These are phyloP conservation scores for Corythaeola cristata DNA, from an alignment of 2,113 vertebrate genomes.

Conservation along the genomic window DNA sequence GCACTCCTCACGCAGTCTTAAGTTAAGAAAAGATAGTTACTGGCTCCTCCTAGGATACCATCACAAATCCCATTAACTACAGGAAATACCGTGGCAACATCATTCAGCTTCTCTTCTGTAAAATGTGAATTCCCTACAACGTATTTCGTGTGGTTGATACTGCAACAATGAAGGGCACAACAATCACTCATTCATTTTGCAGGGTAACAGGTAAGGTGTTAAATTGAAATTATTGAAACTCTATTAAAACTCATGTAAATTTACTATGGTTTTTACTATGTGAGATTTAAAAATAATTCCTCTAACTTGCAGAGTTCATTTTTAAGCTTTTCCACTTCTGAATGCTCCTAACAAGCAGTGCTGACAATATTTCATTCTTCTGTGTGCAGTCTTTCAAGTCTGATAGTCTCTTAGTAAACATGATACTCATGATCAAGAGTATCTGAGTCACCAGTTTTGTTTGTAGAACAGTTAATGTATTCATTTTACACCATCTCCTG, in stretches of 20 bases:
- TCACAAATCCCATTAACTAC: slow-evolving; percentile 46
- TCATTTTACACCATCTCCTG: neutral
- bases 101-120: neutral
- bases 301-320: neutral
- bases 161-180: slow-evolving; percentile 55
- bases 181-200: slow-evolving; percentile 55
- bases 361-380: neutral
- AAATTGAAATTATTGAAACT: neutral
- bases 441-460: slow-evolving; percentile 3
- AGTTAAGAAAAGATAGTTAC: slow-evolving; percentile 26
- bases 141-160: neutral
- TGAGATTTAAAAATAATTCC: neutral
- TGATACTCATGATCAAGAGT: neutral
- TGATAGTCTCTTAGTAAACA: neutral
- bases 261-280: neutral
- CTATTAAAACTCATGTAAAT: neutral
- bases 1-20: neutral
- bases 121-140: neutral
- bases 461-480: slow-evolving; percentile 4
- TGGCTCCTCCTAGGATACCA: slow-evolving; percentile 61
- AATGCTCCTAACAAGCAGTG: neutral
- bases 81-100: slow-evolving; percentile 22
- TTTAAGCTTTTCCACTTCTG: neutral
- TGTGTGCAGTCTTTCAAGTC: neutral
- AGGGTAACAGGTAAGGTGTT: slow-evolving; percentile 61